Percentiles rank a stretch among this genome's conserved stretches.
These are phyloP conservation scores for Neolamprologus falcicula DNA, from an alignment of 2,113 vertebrate genomes.

Conservation along the genomic window DNA sequence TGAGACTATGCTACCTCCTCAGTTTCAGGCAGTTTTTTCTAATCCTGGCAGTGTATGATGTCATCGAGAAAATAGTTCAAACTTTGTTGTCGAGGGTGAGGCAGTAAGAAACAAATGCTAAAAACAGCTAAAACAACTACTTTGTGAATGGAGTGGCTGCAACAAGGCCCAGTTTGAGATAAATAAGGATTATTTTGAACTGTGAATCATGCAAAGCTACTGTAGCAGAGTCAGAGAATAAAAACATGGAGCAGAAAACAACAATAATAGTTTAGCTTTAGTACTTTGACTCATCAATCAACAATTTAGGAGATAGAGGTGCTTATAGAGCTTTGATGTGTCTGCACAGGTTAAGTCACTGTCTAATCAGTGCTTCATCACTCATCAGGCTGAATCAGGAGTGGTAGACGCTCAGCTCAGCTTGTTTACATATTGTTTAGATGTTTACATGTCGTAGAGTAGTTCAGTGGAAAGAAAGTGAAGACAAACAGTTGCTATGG, in stretches of 20 bases:
- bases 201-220: not conserved
- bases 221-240: not conserved
- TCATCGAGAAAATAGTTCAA: not conserved
- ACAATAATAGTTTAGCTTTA: rapidly evolving
- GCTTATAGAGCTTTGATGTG: not conserved
- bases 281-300: not conserved
- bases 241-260: not conserved
- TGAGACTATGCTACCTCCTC: not conserved
- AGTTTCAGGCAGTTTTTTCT: not conserved
- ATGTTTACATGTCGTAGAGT: not conserved
- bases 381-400: not conserved
- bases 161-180: not conserved
- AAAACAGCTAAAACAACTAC: not conserved
- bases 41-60: not conserved
- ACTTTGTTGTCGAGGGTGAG: not conserved
- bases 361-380: not conserved
- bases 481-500: not conserved
- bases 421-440: not conserved
- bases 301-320: not conserved
- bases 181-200: not conserved
- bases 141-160: not conserved
- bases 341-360: not conserved
- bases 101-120: rapidly evolving
- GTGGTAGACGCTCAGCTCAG: rapidly evolving
- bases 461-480: not conserved